phyloP scores from a whole-genome alignment of 2,797 vertebrate species.

The Selene dorsalis region DNA sequence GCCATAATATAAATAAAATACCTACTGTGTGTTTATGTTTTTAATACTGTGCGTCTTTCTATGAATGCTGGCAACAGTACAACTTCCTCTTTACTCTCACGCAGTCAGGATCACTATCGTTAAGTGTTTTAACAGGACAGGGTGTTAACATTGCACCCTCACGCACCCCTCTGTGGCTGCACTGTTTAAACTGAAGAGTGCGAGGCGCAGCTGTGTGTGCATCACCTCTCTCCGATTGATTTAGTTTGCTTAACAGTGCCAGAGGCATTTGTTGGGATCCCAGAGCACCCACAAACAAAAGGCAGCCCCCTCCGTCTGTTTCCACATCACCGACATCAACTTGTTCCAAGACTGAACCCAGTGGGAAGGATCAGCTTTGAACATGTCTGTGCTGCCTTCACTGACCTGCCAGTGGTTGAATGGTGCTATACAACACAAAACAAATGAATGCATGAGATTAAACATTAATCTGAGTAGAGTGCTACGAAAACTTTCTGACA shows the following conservation, averaged over 20 bases:
- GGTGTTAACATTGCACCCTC: conserved; percentile 9
- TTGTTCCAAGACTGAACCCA: neutral
- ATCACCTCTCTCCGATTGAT: neutral
- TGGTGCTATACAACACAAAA: neutral
- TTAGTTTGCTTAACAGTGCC: conserved; percentile 3
- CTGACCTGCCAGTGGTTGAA: conserved; percentile 5
- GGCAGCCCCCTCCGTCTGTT: neutral
- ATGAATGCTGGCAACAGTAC: conserved; percentile 7
- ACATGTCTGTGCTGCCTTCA: conserved; percentile 14
- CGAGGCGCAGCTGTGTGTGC: neutral
- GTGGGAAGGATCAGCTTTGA: neutral
- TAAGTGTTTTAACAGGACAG: conserved; percentile 30
- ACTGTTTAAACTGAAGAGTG: conserved; percentile 13
- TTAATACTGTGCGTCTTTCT: conserved; percentile 5
- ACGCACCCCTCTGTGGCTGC: conserved; percentile 7
- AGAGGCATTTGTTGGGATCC: conserved; percentile 5
- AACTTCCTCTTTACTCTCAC: neutral
- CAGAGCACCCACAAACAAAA: conserved; percentile 7
- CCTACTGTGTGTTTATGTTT: neutral
- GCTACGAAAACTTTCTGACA: neutral
- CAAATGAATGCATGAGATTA: conserved; percentile 2
- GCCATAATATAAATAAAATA: neutral
- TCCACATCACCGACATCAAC: neutral
- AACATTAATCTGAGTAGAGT: conserved; percentile 33
- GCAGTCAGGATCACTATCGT: neutral